A percentile compares a stretch with the other conserved stretches of the same genome.
Conservation (phyloP, 35 echinoderm and acorn worm species). For the Anneissia japonica region DNA sequence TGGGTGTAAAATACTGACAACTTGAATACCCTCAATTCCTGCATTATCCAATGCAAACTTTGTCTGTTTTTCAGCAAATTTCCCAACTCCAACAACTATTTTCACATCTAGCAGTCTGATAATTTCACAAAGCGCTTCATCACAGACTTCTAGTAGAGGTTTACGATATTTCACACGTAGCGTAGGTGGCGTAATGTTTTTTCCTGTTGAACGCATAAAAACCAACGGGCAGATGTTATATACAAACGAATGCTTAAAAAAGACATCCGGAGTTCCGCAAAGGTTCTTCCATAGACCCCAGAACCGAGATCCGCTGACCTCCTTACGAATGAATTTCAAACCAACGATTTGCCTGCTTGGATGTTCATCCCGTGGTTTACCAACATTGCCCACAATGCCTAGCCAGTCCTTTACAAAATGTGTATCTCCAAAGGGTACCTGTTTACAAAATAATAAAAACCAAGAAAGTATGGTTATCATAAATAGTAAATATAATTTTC, state of each 20-base stretch:
- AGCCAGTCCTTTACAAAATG: conserved; percentile 74
- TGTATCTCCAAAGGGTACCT: conserved; percentile 97
- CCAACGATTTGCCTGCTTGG: conserved; percentile 78
- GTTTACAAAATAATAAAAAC: neutral
- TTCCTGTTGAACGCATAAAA: conserved; percentile 73
- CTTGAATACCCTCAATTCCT: conserved; percentile 60
- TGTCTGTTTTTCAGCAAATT: conserved; percentile 75
- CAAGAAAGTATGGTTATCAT: neutral
- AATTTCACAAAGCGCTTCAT: conserved; percentile 64
- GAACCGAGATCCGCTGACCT: conserved; percentile 89
- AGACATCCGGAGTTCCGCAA: conserved; percentile 66
- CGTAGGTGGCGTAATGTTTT: conserved; percentile 80
- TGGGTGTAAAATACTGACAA: conserved; percentile 75
- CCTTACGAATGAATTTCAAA: conserved; percentile 60
- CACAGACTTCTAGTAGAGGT: conserved; percentile 61
- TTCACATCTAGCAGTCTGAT: conserved; percentile 52
- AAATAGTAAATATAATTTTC: neutral
- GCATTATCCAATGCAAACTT: conserved; percentile 49
- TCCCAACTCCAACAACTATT: conserved; percentile 86
- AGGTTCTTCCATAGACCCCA: conserved; percentile 84
- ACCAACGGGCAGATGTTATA: conserved; percentile 92
- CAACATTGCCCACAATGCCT: conserved; percentile 72
- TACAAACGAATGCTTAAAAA: conserved; percentile 78
- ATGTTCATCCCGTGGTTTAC: conserved; percentile 79
- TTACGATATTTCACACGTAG: conserved; percentile 58